Base-by-base conservation (phyloP, 1,140 invertebrate species). In the Pseudomyrmex dendroicus region DNA sequence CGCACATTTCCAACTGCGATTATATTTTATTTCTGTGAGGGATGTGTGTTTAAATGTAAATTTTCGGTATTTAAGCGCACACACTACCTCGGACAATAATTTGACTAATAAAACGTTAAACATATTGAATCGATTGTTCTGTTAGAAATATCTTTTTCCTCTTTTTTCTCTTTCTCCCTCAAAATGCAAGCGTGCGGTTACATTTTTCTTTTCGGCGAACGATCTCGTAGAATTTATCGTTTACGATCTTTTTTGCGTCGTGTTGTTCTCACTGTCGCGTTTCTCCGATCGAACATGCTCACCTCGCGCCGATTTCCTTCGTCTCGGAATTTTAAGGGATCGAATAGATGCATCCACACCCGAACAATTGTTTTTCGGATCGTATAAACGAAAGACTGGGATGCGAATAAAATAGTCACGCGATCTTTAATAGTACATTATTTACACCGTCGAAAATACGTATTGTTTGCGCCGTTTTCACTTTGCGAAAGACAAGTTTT, bases 201-300 rank as follows among this genome's bases (percentile, higher is more conserved):
- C 35, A 35, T 35, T 35, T 35, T 35, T 35, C 35, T 35, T 35
- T 35, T 35, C 35, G 3, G 44, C 50, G 17, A 56, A 44, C 17
- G 52, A 9, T n/a, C 10, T 17, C 57, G 20, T 22, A 78, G 35
- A 78, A 78, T 68, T 78, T 44, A 78, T 78, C 52, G 52, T 59
- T 57, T 78, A 57, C 44, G 52, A 78, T 48, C 20, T 78, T 68
- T 68, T 68, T 25, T 44, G 10, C 50, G 56, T 61, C 44, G 15
- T 20, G 15, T 8, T 12, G 57, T 35, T 52, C 46, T 52, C 20
- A n/a, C 50, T 22, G 63, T 46, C 22, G 59, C 15, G 50, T 12
- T 48, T 68, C 62, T 46, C 57, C 63, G 52, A 68, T 78, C 20
- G 61, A 20, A 44, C 61, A n/a, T 12, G 10, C 25, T 20, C n/a